Base-by-base conservation (phyloP, 1,140 invertebrate species). In the Camponotus floridanus region DNA sequence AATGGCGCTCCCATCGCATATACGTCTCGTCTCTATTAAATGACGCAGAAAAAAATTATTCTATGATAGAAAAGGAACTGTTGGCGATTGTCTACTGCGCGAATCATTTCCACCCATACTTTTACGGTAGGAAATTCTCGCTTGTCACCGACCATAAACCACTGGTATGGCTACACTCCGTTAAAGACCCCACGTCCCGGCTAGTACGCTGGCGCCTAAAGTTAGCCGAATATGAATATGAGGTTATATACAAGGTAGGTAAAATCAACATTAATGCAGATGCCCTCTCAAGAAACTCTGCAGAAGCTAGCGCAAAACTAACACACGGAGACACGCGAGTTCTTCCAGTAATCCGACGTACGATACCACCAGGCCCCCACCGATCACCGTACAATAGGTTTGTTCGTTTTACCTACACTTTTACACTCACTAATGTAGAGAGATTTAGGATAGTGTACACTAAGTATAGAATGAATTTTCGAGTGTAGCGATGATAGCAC, bases 161-260 rank as follows among this genome's bases (percentile, higher is more conserved):
- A 0, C 18, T 76, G 8, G 33, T 62, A 3, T 76, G 33, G 59
- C 13, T 76, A 18, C 9, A 76, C 15, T 62, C 55, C 3, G 59
- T 62, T 0, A 76, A 76, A 15, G 74, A 78, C 48, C 62, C 62
- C 1, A 48, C 18, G 0, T 48, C 31, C 0, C 0, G 76, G 1
- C 15, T 78, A 15, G 8, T 78, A 0, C 59, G 61, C 0, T 78
- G 61, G 39, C 11, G 76, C 2, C 13, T 78, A 5, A 78, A 78
- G 65, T 18, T 78, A 9, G 21, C 13, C 9, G 39, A 78, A 2
- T 78, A 78, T 21, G 59, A 65, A 15, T 78, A 78, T 18, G 33
- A 65, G 8, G 45, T 78, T 0, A n/a, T 33, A 0, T 78, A 64
- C n/a, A 78, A 78, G 61, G 33, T 61, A 1, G 61, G 61, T 0